A percentile compares a stretch with the other conserved stretches of the same genome.
Conservation (phyloP, 1,140 invertebrate genomes). For the Aphaenogaster ashmeadi region DNA sequence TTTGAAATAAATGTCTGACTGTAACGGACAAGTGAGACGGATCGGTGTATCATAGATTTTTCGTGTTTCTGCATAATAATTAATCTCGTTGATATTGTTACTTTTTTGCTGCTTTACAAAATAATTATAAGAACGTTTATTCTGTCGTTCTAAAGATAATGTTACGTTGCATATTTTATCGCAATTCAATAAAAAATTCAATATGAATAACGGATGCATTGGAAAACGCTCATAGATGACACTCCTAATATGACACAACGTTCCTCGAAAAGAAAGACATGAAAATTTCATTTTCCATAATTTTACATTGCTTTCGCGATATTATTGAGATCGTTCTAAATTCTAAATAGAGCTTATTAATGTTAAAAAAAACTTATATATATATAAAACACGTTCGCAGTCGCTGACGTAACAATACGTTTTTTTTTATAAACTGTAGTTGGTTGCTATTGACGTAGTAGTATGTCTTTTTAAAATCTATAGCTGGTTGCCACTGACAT, state of each 20-base stretch:
- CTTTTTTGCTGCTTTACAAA: not conserved
- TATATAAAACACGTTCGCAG: too few relatives aligned
- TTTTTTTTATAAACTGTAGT: too few relatives aligned
- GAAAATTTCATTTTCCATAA: not conserved
- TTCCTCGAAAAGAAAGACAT: not conserved
- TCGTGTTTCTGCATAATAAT: not conserved
- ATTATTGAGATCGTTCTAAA: not conserved
- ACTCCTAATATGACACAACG: not conserved
- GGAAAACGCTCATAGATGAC: conserved; percentile 1
- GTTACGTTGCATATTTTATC: not conserved
- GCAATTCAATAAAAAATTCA: not conserved
- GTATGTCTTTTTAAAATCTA: too few relatives aligned
- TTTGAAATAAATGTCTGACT: conserved; percentile 31
- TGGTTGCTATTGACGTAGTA: too few relatives aligned
- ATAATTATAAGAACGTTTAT: not conserved
- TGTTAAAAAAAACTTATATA: too few relatives aligned
- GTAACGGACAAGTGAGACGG: conserved; percentile 14
- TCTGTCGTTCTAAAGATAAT: not conserved
- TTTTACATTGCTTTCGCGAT: not conserved
- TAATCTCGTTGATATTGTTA: not conserved
- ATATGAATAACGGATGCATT: not conserved
- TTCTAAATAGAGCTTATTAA: too few relatives aligned
- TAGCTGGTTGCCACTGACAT: too few relatives aligned
- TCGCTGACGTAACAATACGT: too few relatives aligned
- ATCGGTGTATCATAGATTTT: not conserved